Conservation (phyloP, 2,888 invertebrate species). For the Drosophila leonis region DNA sequence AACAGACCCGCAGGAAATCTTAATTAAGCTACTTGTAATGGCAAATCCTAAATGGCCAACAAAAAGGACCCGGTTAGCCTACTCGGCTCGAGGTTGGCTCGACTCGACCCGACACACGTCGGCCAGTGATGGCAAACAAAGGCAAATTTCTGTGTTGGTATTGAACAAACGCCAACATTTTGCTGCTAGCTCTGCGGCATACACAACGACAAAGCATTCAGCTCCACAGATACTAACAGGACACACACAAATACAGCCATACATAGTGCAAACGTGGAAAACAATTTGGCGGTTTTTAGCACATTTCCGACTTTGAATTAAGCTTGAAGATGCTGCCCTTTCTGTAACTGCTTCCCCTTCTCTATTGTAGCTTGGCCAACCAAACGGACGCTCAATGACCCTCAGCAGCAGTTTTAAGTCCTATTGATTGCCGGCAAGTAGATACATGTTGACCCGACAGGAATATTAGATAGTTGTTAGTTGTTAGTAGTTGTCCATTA, state of each 20-base stretch:
- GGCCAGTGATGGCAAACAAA: slow-evolving; percentile 38
- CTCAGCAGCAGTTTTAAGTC: slow-evolving; percentile 34
- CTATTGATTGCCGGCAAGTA: slow-evolving; percentile 37
- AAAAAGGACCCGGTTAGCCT: slow-evolving; percentile 24
- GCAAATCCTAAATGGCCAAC: slow-evolving; percentile 69
- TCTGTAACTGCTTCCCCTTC: not conserved
- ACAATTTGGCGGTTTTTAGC: slow-evolving; percentile 61
- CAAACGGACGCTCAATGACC: slow-evolving; percentile 23
- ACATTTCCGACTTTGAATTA: slow-evolving; percentile 65
- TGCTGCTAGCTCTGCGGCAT: slow-evolving; percentile 29
- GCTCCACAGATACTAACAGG: slow-evolving; percentile 20
- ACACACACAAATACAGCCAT: not conserved
- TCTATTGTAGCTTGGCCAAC: slow-evolving; percentile 11
- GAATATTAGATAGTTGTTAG: not conserved
- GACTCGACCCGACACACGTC: slow-evolving; percentile 5
- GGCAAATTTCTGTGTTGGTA: slow-evolving; percentile 49
- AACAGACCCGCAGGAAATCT: slow-evolving; percentile 73
- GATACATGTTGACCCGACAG: not conserved
- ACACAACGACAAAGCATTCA: slow-evolving; percentile 34
- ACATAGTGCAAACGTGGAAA: slow-evolving; percentile 35
- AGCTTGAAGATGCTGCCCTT: slow-evolving; percentile 14
- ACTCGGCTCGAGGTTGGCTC: not conserved
- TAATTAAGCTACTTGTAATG: slow-evolving; percentile 76
- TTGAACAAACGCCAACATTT: slow-evolving; percentile 62
- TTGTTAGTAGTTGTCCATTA: slow-evolving; percentile 55